Evolutionary conservation across 1,140 invertebrate genomes (phyloP), one percentile per base, ranked within the genome.

Genomic region (Brachionus plicatilis): DNA sequence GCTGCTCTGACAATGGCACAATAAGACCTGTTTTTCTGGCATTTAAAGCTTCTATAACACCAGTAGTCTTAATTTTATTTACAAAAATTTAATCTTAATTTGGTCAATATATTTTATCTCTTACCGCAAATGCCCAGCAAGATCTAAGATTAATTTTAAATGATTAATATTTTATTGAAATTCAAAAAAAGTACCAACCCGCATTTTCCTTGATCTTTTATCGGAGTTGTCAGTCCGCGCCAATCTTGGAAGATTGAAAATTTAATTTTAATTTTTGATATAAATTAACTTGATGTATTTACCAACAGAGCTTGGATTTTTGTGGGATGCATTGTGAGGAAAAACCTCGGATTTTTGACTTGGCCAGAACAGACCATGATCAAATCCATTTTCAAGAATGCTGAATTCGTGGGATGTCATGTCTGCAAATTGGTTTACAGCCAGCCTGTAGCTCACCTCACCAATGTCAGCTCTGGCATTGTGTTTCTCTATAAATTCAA

Each of bases 1-100:
- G 98, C 91, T 99, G 97, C 91, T 99, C 97, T 20, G 79, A 82
- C 1, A 84, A 12, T 27, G 66, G 14, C 29, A 56, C 20, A 41
- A 80, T n/a, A 6, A 43, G 17, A 8, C 33, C 33, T 60, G 47
- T 75, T 75, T 60, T 84, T 17, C n/a, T 37, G 33, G 43, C 41
- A 41, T 60, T 17, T 29, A 72, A 47, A 37, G 37, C 68, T 66
- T 84, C 83, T 8, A 84, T 50, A 4, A 37, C 83, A 72, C 66
- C 83, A 11, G 68, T 84, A 14, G 72, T 50, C 72, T 76, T 3
- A 20, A 27, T 12, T 47, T 47, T 50, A 37, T 37, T 37, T 37
- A 11, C 1, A 50, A 76, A 76, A 76, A 8, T 50, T 27, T 4
- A 17, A 11, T 14, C 9, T 76, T 2, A 37, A 75, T 14, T 75